Conservation (phyloP, 2,888 invertebrate genomes). For the Matsumyia berberina region DNA sequence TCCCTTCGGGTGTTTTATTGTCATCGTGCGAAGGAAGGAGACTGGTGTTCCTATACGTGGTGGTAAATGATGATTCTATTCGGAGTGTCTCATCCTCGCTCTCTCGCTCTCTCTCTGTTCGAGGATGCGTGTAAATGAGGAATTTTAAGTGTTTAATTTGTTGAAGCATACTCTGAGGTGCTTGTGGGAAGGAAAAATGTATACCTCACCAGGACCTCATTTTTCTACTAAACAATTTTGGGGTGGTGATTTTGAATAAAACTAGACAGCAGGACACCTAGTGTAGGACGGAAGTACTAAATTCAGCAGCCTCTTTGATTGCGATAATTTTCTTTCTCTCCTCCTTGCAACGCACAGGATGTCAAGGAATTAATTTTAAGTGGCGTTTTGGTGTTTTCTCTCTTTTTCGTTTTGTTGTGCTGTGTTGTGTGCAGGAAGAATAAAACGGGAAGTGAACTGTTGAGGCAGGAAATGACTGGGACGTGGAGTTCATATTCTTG, state of each 20-base stretch:
- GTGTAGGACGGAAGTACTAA: too few species aligned
- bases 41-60: slow-evolving; percentile 16
- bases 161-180: slow-evolving; percentile 72
- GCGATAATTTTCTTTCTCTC: slow-evolving; percentile 47
- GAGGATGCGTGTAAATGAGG: slow-evolving; percentile 74
- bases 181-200: slow-evolving; percentile 58
- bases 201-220: slow-evolving; percentile 31
- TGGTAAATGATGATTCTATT: slow-evolving; percentile 70
- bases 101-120: slow-evolving; percentile 18
- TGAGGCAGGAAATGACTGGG: slow-evolving; percentile 62
- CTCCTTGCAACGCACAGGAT: slow-evolving; percentile 55
- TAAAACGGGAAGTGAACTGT: slow-evolving; percentile 50
- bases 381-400: slow-evolving; percentile 57
- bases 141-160: slow-evolving; percentile 76
- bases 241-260: too few species aligned
- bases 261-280: too few species aligned
- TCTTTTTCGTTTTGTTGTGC: slow-evolving; percentile 1
- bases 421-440: slow-evolving; percentile 3
- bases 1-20: slow-evolving; percentile 74
- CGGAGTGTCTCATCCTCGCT: slow-evolving; percentile 24
- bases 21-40: slow-evolving; percentile 55
- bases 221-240: too few species aligned
- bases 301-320: slow-evolving; percentile 61
- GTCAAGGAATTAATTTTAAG: slow-evolving; percentile 72
- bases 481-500: slow-evolving; percentile 60